Conservation (phyloP, 2,888 invertebrate species). For the Sminthurinus aureus region DNA sequence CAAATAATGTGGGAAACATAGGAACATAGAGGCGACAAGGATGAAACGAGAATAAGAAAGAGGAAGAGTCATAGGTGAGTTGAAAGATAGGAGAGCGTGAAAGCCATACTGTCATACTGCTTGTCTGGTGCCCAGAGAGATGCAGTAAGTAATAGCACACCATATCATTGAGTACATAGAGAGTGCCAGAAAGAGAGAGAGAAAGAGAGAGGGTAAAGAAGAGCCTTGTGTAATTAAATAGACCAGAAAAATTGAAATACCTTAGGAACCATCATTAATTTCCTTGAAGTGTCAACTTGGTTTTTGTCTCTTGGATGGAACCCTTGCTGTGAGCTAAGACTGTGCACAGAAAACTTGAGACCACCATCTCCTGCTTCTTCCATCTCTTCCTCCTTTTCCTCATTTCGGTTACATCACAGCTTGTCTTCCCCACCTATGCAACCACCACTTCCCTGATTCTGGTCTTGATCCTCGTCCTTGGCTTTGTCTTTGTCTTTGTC, state of each 20-base stretch:
- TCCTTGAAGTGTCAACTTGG: slow-evolving; percentile 54
- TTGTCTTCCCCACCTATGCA: slow-evolving; percentile 9
- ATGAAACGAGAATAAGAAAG: not conserved
- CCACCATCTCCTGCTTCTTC: not conserved
- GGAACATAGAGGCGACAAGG: not conserved
- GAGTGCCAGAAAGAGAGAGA: not conserved
- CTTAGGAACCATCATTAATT: slow-evolving; percentile 57
- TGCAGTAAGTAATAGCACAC: not conserved
- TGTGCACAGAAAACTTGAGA: not conserved
- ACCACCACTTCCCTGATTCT: slow-evolving; percentile 18
- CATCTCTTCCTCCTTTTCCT: slow-evolving; percentile 15
- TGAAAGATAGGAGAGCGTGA: no score
- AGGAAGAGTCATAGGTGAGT: not conserved
- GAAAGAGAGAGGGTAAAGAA: not conserved
- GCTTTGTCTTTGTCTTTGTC: not conserved
- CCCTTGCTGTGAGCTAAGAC: slow-evolving; percentile 28
- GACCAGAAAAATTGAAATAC: slow-evolving; percentile 54
- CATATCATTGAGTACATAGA: not conserved
- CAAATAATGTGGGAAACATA: slow-evolving; percentile 41
- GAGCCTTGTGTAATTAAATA: slow-evolving; percentile 50
- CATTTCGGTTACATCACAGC: slow-evolving; percentile 12
- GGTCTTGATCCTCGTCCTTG: not conserved
- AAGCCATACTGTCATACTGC: no score
- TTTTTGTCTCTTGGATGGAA: slow-evolving; percentile 48
- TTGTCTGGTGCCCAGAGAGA: not conserved